Evolutionary conservation across 2,888 invertebrate species (phyloP).

Genomic region (Philereme transversata): DNA sequence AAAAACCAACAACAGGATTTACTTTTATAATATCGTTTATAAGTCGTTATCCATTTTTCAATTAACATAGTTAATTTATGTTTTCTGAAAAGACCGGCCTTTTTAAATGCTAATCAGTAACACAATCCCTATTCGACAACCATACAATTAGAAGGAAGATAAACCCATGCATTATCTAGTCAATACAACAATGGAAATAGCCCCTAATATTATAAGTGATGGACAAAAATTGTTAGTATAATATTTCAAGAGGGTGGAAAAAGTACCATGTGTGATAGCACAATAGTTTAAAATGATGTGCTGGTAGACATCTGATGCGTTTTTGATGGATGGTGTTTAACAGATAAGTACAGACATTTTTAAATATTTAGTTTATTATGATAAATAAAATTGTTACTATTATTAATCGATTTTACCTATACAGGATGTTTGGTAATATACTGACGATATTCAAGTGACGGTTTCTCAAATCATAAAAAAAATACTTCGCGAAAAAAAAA

Average conservation of each 20-base stretch:
- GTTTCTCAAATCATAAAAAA: too few species aligned
- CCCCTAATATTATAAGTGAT: slow-evolving; percentile 52
- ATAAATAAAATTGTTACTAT: too few species aligned
- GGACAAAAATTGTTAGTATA: slow-evolving; percentile 78
- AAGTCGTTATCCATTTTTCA: slow-evolving; percentile 38
- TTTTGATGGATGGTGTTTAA: slow-evolving; percentile 61
- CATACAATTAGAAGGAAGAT: slow-evolving; percentile 76
- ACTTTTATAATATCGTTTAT: too few species aligned
- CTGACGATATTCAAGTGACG: too few species aligned
- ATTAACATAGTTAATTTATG: slow-evolving; percentile 74
- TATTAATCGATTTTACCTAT: too few species aligned
- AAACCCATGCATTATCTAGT: slow-evolving; percentile 83
- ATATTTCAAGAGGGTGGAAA: slow-evolving; percentile 78
- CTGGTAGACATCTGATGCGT: slow-evolving; percentile 56
- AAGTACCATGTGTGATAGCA: slow-evolving; percentile 77
- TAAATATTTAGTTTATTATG: neutral
- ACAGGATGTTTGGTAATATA: too few species aligned
- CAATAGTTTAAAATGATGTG: slow-evolving; percentile 63
- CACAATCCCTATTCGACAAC: slow-evolving; percentile 74
- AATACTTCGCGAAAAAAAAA: too few species aligned
- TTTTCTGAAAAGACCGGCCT: slow-evolving; percentile 58
- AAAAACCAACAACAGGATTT: too few species aligned
- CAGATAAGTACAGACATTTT: slow-evolving; percentile 16
- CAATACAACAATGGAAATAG: slow-evolving; percentile 72
- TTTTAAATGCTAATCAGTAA: slow-evolving; percentile 81